Percentiles rank a stretch among this genome's conserved stretches.
Conservation (phyloP, 2,888 invertebrate species). For the Rotaria socialis region DNA sequence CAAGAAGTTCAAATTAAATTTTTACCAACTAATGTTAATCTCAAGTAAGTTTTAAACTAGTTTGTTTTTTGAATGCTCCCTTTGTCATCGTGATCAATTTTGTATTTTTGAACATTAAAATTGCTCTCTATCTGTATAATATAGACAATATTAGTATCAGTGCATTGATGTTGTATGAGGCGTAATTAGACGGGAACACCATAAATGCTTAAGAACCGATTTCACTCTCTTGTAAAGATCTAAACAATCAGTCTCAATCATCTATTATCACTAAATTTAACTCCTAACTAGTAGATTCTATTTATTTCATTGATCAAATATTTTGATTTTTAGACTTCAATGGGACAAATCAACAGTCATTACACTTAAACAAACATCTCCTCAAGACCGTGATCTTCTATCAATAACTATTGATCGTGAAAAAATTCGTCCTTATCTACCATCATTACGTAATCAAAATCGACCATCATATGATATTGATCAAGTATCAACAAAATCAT, state of each 20-base stretch:
- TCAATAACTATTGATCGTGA: background rate
- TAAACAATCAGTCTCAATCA: no score
- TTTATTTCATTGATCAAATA: background rate
- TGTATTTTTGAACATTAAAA: no score
- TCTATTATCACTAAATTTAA: no score
- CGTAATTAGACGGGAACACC: no score
- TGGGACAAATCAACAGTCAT: background rate
- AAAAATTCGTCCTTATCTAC: background rate
- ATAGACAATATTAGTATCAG: no score
- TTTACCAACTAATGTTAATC: background rate
- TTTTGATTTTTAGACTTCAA: background rate
- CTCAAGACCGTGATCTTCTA: background rate
- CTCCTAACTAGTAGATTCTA: no score
- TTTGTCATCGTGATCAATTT: no score
- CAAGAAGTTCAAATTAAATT: conserved; percentile 6
- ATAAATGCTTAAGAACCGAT: no score
- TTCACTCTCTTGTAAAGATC: no score
- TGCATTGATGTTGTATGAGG: no score
- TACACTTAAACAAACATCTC: background rate
- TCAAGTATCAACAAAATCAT: background rate
- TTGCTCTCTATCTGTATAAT: no score
- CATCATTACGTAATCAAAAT: conserved; percentile 29
- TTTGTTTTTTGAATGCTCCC: no score
- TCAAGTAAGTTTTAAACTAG: background rate
- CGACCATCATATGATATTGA: background rate